These are phyloP conservation scores for Chloroceryle inda DNA, from an alignment of 2,797 vertebrate species.

Conservation along the genomic window DNA sequence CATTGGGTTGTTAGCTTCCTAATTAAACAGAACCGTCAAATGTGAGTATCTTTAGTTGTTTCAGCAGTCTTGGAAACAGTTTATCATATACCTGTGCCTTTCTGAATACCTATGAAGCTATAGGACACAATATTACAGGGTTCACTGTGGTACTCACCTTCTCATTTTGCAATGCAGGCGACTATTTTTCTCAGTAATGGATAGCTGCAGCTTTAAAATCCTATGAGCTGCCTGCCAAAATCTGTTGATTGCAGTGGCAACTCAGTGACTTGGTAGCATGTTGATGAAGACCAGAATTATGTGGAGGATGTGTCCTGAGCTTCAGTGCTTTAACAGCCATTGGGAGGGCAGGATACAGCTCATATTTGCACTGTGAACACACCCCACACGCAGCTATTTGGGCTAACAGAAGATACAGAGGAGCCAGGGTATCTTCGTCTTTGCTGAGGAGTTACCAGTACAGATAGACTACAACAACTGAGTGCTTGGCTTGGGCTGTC, in stretches of 20 bases:
- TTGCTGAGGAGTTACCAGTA: background rate
- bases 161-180: background rate
- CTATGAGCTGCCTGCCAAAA: background rate
- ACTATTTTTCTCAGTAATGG: background rate
- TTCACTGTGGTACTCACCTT: background rate
- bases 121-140: background rate
- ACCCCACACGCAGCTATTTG: background rate
- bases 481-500: background rate
- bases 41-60: background rate
- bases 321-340: background rate
- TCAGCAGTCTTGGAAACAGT: background rate
- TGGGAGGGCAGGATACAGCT: background rate
- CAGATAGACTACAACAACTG: background rate
- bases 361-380: background rate
- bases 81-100: background rate
- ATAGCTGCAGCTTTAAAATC: background rate
- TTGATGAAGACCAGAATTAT: background rate
- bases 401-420: background rate
- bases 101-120: background rate
- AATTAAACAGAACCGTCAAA: background rate
- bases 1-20: background rate
- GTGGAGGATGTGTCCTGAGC: background rate
- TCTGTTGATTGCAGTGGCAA: background rate
- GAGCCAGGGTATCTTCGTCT: background rate
- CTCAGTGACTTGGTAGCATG: background rate